Percentiles rank a stretch among this genome's conserved stretches.
phyloP scores from a whole-genome alignment of 2,797 vertebrate species.

The Tapera naevia region DNA sequence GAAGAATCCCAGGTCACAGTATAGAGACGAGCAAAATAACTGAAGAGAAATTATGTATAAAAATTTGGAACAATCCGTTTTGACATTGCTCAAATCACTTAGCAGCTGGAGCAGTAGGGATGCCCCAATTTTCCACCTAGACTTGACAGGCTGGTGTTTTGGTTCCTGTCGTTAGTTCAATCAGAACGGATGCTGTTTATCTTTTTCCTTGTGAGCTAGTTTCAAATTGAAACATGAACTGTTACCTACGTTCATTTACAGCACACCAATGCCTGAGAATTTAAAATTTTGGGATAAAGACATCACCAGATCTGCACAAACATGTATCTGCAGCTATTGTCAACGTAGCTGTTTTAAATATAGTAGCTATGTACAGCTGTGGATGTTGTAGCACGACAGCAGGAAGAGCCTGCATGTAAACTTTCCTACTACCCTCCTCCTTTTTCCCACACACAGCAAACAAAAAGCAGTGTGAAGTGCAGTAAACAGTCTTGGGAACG shows the following conservation, averaged over 20 bases:
- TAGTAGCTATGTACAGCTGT: not conserved
- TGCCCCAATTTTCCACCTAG: not conserved
- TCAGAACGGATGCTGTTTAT: not conserved
- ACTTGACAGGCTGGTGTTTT: not conserved
- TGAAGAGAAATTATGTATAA: not conserved
- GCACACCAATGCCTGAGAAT: not conserved
- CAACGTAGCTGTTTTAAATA: not conserved
- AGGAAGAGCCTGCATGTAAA: not conserved
- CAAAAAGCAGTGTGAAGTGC: not conserved
- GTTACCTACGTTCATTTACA: not conserved
- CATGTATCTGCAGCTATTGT: not conserved
- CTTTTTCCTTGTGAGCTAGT: not conserved
- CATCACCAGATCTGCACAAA: not conserved
- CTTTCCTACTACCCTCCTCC: not conserved
- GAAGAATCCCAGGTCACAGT: not conserved
- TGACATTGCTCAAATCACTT: not conserved
- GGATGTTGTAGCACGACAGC: not conserved
- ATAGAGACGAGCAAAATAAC: fast-evolving
- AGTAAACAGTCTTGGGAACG: not conserved
- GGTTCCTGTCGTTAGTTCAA: not conserved
- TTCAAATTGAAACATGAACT: not conserved
- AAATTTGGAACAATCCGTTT: not conserved
- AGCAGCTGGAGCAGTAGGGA: not conserved
- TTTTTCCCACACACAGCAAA: not conserved
- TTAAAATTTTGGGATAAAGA: not conserved